Percentiles rank a stretch among this genome's conserved stretches.
Evolutionary conservation across 2,113 vertebrate species (phyloP).

Genomic region (Sylvilagus bachmani): DNA sequence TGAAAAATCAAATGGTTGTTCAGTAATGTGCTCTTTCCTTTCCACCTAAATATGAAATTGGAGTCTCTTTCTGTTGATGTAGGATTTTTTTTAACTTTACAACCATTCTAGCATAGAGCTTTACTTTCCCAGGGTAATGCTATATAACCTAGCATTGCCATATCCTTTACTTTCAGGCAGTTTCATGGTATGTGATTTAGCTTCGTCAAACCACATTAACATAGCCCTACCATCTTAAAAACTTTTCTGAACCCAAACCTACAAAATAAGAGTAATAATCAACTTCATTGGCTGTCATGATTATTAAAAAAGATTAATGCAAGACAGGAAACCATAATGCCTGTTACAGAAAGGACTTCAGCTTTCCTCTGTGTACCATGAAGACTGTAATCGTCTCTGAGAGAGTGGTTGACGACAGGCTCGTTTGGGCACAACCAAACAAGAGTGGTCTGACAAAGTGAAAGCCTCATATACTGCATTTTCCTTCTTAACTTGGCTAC

Average conservation of each 20-base stretch:
- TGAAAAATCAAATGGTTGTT: neutral
- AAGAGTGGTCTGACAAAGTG: neutral
- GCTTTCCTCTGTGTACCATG: neutral
- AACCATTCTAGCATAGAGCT: neutral
- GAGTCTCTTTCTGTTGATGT: neutral
- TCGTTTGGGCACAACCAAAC: neutral
- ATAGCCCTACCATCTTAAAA: neutral
- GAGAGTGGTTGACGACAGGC: neutral
- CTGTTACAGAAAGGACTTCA: neutral
- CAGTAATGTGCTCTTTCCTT: neutral
- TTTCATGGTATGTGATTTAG: neutral
- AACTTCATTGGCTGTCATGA: neutral
- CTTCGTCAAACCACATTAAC: neutral
- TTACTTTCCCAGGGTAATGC: neutral
- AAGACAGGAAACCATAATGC: neutral
- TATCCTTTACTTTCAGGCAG: neutral
- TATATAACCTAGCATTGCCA: neutral
- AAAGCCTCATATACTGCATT: neutral
- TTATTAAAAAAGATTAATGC: neutral
- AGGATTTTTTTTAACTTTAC: neutral
- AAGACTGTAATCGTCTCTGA: neutral
- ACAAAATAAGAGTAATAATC: neutral
- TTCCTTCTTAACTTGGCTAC: neutral
- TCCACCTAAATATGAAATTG: constrained; percentile 24
- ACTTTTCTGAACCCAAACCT: constrained; percentile 29